Conservation (phyloP, 2,888 invertebrate genomes). For the Stratiomys singularior region DNA sequence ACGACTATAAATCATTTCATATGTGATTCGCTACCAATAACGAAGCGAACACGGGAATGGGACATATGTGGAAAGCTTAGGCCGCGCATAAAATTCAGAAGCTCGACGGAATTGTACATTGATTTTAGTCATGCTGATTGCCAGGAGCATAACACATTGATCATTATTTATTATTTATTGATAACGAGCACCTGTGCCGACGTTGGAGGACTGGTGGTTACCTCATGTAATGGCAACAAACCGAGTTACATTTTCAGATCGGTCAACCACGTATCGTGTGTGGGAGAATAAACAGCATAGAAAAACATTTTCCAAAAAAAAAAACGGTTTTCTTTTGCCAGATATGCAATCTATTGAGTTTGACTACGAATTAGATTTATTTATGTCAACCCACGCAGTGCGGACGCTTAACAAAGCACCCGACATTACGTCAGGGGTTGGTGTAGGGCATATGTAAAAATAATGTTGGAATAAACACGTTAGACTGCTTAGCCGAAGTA, state of each 20-base stretch:
- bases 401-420: no score
- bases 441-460: no score
- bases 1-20: conserved; percentile 40
- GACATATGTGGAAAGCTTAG: neutral
- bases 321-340: no score
- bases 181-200: conserved; percentile 18
- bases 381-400: no score
- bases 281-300: no score
- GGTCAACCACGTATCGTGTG: no score
- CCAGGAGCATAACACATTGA: neutral
- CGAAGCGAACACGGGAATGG: neutral
- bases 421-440: no score
- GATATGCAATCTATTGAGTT: no score
- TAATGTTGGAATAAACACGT: no score
- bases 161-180: conserved; percentile 13
- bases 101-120: neutral
- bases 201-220: conserved; percentile 6
- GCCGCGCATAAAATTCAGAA: neutral
- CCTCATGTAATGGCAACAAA: neutral
- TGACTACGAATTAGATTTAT: no score
- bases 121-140: conserved; percentile 21
- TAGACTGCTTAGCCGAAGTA: no score
- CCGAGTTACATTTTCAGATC: neutral
- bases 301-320: no score
- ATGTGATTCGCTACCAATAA: neutral